Evolutionary conservation across 2,797 vertebrate species (phyloP).

Genomic region (Cygnus olor): DNA sequence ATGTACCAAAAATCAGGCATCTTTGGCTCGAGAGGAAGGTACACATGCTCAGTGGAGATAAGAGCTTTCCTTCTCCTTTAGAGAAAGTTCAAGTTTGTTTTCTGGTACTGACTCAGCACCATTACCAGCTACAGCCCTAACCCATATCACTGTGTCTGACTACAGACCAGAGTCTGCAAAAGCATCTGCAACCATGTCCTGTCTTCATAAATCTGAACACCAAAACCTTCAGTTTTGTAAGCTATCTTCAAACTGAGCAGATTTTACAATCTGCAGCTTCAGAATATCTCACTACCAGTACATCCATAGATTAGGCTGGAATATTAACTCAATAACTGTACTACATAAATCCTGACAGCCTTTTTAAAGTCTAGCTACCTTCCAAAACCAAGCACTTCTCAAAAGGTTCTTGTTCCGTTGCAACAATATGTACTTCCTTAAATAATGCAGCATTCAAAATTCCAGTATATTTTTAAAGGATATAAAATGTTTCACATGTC

Average conservation of each 20-base stretch:
- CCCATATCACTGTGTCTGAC: background rate
- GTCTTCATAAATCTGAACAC: background rate
- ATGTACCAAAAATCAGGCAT: background rate
- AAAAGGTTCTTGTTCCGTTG: background rate
- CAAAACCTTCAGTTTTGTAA: background rate
- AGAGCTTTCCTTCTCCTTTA: background rate
- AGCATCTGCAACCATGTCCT: background rate
- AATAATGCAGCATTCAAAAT: conserved; percentile 4
- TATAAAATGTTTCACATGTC: conserved; percentile 20
- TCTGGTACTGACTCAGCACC: background rate
- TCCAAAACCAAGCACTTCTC: background rate
- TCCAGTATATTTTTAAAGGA: conserved; percentile 10
- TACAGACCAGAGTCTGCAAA: background rate
- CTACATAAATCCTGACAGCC: background rate
- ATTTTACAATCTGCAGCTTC: background rate
- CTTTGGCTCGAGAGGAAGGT: background rate
- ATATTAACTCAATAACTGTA: background rate
- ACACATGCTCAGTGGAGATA: rapidly evolving
- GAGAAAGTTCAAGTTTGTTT: background rate
- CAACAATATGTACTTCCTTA: background rate
- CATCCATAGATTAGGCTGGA: background rate
- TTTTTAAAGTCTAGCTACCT: background rate
- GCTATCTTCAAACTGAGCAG: background rate
- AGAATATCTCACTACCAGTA: background rate
- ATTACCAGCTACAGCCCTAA: background rate